A percentile compares a stretch with the other conserved stretches of the same genome.
Evolutionary conservation across 2,113 vertebrate genomes (phyloP).

Genomic region (Beaufortia kweichowensis): DNA sequence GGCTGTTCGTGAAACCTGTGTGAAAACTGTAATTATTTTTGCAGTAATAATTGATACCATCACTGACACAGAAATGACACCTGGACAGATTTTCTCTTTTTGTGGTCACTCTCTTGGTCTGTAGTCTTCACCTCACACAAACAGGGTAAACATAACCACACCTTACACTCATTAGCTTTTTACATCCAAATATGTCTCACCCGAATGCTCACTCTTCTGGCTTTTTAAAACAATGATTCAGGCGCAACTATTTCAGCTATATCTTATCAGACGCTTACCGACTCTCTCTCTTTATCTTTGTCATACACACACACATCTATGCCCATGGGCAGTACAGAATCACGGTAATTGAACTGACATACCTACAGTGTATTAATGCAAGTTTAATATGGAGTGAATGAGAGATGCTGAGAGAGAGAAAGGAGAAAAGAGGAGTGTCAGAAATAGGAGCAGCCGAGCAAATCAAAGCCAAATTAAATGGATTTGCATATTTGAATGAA

Average conservation of each 20-base stretch:
- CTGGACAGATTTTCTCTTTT: conserved; percentile 67
- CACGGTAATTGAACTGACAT: conserved; percentile 57
- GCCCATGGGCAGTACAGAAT: conserved; percentile 35
- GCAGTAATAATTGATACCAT: neutral
- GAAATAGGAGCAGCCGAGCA: conserved; percentile 69
- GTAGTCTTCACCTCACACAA: conserved; percentile 36
- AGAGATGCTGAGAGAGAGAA: conserved; percentile 42
- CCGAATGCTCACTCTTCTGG: conserved; percentile 30
- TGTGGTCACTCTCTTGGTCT: conserved; percentile 53
- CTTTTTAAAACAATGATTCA: conserved; percentile 32
- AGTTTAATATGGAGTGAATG: conserved; percentile 52
- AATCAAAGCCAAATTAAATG: conserved; percentile 79
- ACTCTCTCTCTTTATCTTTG: neutral
- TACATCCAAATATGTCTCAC: conserved; percentile 32
- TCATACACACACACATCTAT: conserved; percentile 33
- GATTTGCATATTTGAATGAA: conserved; percentile 82
- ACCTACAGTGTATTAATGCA: conserved; percentile 60
- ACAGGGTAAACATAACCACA: conserved; percentile 24
- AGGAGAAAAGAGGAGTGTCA: conserved; percentile 16
- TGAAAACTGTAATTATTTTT: neutral
- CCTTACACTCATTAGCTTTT: conserved; percentile 32
- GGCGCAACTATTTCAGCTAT: conserved; percentile 23
- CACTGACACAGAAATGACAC: conserved; percentile 32
- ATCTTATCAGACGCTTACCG: conserved; percentile 38
- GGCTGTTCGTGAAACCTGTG: neutral